A percentile compares a stretch with the other conserved stretches of the same genome.
Conservation (phyloP, 2,113 vertebrate genomes). For the Marcusenius ussheri region DNA sequence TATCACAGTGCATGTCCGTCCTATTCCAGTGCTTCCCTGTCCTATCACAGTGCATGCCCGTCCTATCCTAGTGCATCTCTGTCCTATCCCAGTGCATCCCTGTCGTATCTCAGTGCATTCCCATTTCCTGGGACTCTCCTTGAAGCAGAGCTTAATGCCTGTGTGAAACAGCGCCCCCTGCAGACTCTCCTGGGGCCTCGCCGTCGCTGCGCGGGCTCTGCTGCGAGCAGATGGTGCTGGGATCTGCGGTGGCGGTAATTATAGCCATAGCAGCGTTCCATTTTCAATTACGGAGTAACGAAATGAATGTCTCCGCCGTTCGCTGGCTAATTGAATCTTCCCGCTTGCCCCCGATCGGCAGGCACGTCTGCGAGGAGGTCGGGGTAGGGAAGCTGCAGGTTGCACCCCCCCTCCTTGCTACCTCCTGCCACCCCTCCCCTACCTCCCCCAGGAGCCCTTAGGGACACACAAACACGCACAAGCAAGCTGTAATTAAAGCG, state of each 20-base stretch:
- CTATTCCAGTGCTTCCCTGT: too few species aligned
- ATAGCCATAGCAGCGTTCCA: conserved; percentile 27
- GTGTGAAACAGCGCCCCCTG: neutral
- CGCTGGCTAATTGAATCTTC: neutral
- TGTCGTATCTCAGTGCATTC: neutral
- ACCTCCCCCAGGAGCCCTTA: conserved; percentile 17
- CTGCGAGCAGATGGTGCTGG: conserved; percentile 8
- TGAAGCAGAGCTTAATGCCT: neutral
- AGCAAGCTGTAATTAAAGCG: conserved; percentile 29
- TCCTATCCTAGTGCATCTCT: too few species aligned
- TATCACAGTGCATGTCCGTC: too few species aligned
- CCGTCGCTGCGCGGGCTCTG: neutral
- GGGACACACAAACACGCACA: conserved; percentile 7
- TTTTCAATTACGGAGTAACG: conserved; percentile 45
- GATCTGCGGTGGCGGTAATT: conserved; percentile 33
- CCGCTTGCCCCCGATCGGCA: neutral
- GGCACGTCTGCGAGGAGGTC: neutral
- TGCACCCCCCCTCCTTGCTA: neutral
- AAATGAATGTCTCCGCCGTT: conserved; percentile 30
- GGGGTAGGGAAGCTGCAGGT: neutral
- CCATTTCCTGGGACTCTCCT: neutral
- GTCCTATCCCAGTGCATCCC: neutral
- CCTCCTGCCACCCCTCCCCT: neutral
- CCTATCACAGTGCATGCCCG: too few species aligned
- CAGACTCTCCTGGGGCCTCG: neutral